These are phyloP conservation scores for Chiloscyllium punctatum DNA, from an alignment of 2,797 vertebrate species.

Conservation along the genomic window DNA sequence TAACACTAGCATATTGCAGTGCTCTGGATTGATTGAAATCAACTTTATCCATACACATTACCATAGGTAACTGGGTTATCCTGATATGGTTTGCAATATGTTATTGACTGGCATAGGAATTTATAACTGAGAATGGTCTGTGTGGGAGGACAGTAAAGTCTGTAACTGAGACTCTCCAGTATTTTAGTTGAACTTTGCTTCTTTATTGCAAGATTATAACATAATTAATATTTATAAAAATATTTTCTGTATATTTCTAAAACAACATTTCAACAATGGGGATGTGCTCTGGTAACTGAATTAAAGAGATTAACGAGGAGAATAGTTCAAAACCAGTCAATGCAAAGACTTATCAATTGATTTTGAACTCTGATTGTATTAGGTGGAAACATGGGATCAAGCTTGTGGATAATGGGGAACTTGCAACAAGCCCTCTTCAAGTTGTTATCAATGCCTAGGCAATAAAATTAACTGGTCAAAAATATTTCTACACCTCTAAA, in stretches of 20 bases:
- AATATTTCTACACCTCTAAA: not conserved
- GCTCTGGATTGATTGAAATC: conserved; percentile 30
- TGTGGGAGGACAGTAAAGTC: not conserved
- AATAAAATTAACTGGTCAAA: not conserved
- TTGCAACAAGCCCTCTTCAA: not conserved
- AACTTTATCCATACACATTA: conserved; percentile 7
- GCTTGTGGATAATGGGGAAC: not conserved
- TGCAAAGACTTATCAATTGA: conserved; percentile 32
- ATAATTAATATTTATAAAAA: not conserved
- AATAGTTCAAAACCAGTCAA: conserved; percentile 29
- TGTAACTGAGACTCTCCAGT: not conserved
- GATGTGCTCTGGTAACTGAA: not conserved
- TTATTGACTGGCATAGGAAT: conserved; percentile 1
- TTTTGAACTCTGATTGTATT: conserved; percentile 17
- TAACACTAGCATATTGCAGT: conserved; percentile 26
- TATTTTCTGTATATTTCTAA: conserved; percentile 1
- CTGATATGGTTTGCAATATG: not conserved
- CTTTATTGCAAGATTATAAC: conserved; percentile 6
- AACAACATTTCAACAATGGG: conserved; percentile 5
- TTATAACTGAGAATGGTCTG: conserved; percentile 10
- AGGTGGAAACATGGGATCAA: not conserved
- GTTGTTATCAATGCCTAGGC: not conserved
- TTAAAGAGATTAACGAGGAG: not conserved
- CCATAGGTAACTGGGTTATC: conserved; percentile 31
- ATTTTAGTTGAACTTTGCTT: not conserved